Evolutionary conservation across 2,113 vertebrate genomes (phyloP).

Genomic region (Ochotona curzoniae): DNA sequence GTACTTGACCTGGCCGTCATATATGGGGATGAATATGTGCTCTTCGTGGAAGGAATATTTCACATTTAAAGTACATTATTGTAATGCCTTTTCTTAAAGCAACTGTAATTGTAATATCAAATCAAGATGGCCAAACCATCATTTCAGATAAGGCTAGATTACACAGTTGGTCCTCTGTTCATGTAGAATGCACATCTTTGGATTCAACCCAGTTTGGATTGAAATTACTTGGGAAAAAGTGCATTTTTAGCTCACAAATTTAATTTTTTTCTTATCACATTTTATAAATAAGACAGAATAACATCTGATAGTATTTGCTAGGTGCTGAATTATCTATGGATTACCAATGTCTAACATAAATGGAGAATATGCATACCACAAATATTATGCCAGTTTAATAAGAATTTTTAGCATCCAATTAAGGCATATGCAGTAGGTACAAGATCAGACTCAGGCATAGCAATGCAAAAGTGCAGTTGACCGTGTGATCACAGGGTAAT

Average conservation of each 20-base stretch:
- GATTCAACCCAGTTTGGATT: not conserved
- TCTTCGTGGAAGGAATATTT: not conserved
- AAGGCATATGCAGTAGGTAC: not conserved
- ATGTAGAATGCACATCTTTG: not conserved
- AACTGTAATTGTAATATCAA: not conserved
- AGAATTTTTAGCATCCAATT: not conserved
- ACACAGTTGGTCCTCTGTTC: not conserved
- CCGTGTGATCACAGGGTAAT: not conserved
- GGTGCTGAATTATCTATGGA: not conserved
- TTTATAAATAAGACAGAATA: not conserved
- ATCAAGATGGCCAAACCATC: not conserved
- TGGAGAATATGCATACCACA: not conserved
- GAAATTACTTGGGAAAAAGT: not conserved
- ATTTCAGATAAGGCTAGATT: conserved; percentile 10
- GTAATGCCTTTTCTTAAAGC: not conserved
- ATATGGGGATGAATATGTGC: not conserved
- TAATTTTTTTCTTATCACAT: not conserved
- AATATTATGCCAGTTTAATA: not conserved
- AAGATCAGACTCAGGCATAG: rapidly evolving
- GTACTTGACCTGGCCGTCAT: not conserved
- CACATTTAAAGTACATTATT: not conserved
- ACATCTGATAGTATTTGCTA: not conserved
- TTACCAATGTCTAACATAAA: too few species aligned
- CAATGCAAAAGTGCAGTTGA: not conserved
- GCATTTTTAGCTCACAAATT: not conserved